Evolutionary conservation across 2,113 vertebrate species (phyloP).

Genomic region (Scolopax mira): DNA sequence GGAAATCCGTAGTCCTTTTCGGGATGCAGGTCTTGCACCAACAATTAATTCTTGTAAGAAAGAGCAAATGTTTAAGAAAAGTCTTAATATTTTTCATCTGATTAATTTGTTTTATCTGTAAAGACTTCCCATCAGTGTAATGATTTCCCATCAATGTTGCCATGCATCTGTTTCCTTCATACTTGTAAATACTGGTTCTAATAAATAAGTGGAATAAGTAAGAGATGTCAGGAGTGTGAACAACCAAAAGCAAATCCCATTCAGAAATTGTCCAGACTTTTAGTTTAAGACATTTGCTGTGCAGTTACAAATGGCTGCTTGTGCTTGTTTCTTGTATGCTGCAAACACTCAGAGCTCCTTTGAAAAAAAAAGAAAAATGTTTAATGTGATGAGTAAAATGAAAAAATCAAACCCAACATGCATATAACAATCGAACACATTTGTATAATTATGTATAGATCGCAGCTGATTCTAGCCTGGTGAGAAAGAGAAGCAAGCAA

Average conservation of each 20-base stretch:
- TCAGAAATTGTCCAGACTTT: neutral
- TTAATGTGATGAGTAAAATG: neutral
- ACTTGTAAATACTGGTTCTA: neutral
- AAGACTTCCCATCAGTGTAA: neutral
- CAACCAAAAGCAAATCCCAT: neutral
- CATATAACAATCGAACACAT: accelerated
- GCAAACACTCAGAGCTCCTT: neutral
- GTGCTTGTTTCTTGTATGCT: neutral
- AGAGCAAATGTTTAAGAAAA: neutral
- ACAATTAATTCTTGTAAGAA: neutral
- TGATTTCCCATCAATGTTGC: neutral
- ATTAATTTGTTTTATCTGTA: neutral
- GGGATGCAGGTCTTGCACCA: neutral
- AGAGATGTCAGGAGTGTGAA: neutral
- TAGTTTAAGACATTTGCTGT: neutral
- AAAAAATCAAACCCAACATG: neutral
- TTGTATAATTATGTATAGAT: neutral
- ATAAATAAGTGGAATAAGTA: neutral
- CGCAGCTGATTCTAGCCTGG: neutral
- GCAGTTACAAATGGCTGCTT: neutral
- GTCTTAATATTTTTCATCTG: neutral
- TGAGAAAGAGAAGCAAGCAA: neutral
- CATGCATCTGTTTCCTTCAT: neutral
- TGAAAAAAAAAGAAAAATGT: neutral
- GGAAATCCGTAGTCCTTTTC: neutral